A percentile compares a stretch with the other conserved stretches of the same genome.
Evolutionary conservation across 2,888 invertebrate species (phyloP).

Genomic region (Himalopsyche japonica): DNA sequence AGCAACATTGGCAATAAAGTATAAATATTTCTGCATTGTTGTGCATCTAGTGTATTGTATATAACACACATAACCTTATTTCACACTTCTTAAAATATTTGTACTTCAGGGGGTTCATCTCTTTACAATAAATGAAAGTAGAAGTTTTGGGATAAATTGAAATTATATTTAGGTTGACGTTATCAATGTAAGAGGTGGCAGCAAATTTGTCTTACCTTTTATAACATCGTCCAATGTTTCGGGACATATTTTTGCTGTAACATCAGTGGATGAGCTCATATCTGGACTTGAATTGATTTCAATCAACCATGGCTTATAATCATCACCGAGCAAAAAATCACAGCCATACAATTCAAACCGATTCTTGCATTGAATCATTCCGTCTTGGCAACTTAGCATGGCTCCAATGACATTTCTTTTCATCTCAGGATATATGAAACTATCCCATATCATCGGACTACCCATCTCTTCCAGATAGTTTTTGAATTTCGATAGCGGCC

Average conservation of each 20-base stretch:
- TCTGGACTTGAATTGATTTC: conserved; percentile 93
- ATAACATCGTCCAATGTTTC: conserved; percentile 81
- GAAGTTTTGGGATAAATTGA: no score
- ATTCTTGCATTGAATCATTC: conserved; percentile 68
- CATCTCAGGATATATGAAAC: conserved; percentile 82
- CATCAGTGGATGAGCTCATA: conserved; percentile 77
- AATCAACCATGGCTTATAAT: conserved; percentile 85
- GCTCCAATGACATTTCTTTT: conserved; percentile 80
- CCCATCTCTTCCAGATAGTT: conserved; percentile 63
- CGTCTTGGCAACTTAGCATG: conserved; percentile 77
- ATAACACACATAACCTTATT: no score
- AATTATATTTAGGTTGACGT: no score
- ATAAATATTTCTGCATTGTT: no score
- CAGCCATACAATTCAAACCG: conserved; percentile 91
- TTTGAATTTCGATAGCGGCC: conserved; percentile 75
- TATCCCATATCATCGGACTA: conserved; percentile 67
- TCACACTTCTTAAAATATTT: no score
- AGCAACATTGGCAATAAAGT: no score
- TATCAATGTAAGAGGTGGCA: no score
- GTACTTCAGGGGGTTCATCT: no score
- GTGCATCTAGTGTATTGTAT: no score
- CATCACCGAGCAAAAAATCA: conserved; percentile 87
- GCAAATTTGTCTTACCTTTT: conserved; percentile 67
- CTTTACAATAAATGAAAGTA: no score
- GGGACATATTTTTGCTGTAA: conserved; percentile 82